Evolutionary conservation across 2,797 vertebrate genomes (phyloP).

Genomic region (Macropus fuliginosus): DNA sequence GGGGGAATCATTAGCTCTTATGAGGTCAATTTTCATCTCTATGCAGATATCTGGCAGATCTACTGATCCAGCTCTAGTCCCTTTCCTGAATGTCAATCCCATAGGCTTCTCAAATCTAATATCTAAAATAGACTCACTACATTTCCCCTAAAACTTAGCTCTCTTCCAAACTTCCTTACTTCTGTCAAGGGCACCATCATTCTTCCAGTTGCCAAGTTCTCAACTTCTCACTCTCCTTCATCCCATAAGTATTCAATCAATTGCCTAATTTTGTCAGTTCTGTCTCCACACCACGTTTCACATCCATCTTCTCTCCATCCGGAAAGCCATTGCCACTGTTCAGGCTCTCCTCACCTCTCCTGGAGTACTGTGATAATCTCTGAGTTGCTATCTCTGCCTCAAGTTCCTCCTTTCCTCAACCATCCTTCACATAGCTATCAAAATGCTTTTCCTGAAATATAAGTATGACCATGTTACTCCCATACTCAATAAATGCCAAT

Average conservation of each 20-base stretch:
- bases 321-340: too few relatives aligned
- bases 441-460: neutral
- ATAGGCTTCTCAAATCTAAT: neutral
- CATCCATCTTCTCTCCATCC: too few relatives aligned
- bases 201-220: too few relatives aligned
- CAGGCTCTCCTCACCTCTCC: too few relatives aligned
- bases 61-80: neutral
- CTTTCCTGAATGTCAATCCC: neutral
- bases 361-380: neutral
- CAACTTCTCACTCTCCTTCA: too few relatives aligned
- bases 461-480: neutral
- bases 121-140: neutral
- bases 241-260: too few relatives aligned
- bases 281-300: too few relatives aligned
- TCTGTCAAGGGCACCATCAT: too few relatives aligned
- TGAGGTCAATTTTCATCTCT: neutral
- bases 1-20: neutral
- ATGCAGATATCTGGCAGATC: neutral
- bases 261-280: too few relatives aligned
- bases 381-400: neutral
- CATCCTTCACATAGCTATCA: neutral
- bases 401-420: neutral
- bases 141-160: neutral
- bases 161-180: neutral
- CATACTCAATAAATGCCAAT: neutral